Evolutionary conservation across 1,140 invertebrate genomes (phyloP).

Genomic region (Drosophila lini): DNA sequence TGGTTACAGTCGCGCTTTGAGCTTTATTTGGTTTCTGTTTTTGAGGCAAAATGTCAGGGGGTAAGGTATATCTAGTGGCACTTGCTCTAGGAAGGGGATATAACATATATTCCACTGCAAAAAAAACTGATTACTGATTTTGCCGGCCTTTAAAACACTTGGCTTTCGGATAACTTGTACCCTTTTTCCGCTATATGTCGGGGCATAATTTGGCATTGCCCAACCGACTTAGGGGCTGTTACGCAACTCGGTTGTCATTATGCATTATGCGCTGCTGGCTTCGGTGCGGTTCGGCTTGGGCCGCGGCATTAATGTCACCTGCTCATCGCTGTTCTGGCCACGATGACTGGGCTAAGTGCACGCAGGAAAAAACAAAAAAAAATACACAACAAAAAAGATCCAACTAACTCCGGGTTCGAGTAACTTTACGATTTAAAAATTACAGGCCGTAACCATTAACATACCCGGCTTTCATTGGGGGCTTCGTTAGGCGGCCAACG

Average conservation of each 20-base stretch:
- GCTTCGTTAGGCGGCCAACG: slow-evolving; percentile 10
- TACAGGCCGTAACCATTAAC: slow-evolving; percentile 22
- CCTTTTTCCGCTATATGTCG: slow-evolving; percentile 15
- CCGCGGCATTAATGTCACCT: slow-evolving; percentile 65
- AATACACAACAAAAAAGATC: neutral
- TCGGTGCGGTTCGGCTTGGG: slow-evolving; percentile 13
- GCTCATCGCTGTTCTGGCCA: slow-evolving; percentile 53
- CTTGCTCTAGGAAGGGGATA: slow-evolving; percentile 3
- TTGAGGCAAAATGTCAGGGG: slow-evolving; percentile 54
- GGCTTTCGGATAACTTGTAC: neutral
- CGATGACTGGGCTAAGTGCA: slow-evolving; percentile 44
- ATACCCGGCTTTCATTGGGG: slow-evolving; percentile 6
- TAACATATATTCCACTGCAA: too few relatives aligned
- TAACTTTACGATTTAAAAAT: slow-evolving; percentile 16
- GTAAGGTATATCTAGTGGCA: slow-evolving; percentile 8
- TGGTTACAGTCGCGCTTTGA: slow-evolving; percentile 6
- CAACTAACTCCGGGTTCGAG: slow-evolving; percentile 2
- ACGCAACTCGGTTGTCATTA: slow-evolving; percentile 56
- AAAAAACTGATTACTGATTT: too few relatives aligned
- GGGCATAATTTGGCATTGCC: slow-evolving; percentile 58
- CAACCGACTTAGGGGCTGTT: slow-evolving; percentile 28
- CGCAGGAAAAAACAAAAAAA: slow-evolving; percentile 14
- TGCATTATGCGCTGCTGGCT: slow-evolving; percentile 48
- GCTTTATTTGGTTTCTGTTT: neutral
- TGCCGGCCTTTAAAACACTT: neutral